These are phyloP conservation scores for Sorex fumeus DNA, from an alignment of 2,113 vertebrate species.

Conservation along the genomic window DNA sequence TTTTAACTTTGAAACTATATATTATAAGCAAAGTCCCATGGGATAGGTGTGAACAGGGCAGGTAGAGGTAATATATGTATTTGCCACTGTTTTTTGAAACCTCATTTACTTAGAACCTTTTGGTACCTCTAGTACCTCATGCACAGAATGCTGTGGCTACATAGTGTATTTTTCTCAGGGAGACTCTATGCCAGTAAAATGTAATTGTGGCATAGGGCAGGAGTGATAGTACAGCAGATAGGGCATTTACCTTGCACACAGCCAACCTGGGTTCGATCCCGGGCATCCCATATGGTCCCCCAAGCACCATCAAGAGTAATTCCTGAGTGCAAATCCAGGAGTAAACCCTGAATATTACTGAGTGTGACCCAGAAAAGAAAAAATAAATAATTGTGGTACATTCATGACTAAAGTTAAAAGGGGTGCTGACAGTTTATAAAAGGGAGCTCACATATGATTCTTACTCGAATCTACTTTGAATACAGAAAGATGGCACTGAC, in stretches of 20 bases:
- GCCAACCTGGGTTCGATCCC: too few relatives aligned
- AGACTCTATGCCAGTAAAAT: neutral
- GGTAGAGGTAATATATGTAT: neutral
- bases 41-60: neutral
- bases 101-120: neutral
- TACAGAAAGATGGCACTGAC: neutral
- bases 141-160: too few relatives aligned
- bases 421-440: neutral
- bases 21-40: neutral
- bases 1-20: conserved; percentile 19
- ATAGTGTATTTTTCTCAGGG: neutral
- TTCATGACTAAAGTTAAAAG: neutral
- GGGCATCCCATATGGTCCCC: too few relatives aligned
- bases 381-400: too few relatives aligned
- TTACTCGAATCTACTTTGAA: neutral
- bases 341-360: too few relatives aligned
- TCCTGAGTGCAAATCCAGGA: too few relatives aligned
- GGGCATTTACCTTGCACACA: too few relatives aligned
- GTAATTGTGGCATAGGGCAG: too few relatives aligned
- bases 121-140: neutral
- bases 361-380: too few relatives aligned
- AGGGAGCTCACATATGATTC: neutral
- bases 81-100: neutral
- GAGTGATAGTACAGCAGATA: too few relatives aligned
- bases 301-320: too few relatives aligned